These are phyloP conservation scores for Sitobion miscanthi DNA, from an alignment of 1,140 invertebrate genomes.

Conservation along the genomic window DNA sequence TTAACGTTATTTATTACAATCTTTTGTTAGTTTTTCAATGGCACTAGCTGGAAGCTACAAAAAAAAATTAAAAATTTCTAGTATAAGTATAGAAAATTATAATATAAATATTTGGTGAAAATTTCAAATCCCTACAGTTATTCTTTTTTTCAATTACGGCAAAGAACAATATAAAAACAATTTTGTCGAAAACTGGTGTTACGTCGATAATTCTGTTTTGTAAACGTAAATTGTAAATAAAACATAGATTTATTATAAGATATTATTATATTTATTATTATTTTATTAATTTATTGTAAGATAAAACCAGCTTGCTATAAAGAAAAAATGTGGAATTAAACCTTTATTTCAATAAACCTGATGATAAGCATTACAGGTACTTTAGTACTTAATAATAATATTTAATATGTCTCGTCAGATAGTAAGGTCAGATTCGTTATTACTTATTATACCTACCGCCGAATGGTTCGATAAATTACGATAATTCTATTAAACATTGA, in stretches of 20 bases:
- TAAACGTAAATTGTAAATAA: background rate
- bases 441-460: background rate
- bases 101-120: background rate
- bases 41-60: too few species aligned
- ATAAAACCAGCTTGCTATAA: background rate
- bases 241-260: too few species aligned
- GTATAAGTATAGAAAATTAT: background rate
- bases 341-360: background rate
- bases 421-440: conserved; percentile 5
- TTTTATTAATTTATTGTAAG: background rate
- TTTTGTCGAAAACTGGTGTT: background rate
- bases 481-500: background rate
- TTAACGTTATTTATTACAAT: background rate
- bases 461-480: background rate
- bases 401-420: background rate
- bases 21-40: background rate
- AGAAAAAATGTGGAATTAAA: background rate
- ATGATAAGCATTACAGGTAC: background rate
- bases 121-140: background rate
- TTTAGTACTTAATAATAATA: background rate
- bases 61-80: background rate
- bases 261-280: too few species aligned
- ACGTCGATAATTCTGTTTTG: background rate
- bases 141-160: background rate
- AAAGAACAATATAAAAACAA: background rate